Evolutionary conservation across 2,797 vertebrate genomes (phyloP).

Genomic region (Spheniscus humboldti): DNA sequence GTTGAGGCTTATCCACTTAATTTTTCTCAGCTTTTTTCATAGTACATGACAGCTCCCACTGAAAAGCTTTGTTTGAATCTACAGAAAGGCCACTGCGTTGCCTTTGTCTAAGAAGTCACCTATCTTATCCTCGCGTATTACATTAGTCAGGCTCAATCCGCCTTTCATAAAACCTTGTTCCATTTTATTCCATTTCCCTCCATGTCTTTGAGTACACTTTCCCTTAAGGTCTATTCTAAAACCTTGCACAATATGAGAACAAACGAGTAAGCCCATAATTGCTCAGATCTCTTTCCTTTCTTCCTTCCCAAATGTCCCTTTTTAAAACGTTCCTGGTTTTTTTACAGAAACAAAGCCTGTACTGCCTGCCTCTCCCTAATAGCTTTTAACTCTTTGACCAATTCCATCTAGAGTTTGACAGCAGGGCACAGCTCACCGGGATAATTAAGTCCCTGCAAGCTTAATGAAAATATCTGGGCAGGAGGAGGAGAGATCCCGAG

Average conservation of each 20-base stretch:
- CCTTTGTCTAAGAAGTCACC: neutral
- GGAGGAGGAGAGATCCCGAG: neutral
- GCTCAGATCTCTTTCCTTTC: neutral
- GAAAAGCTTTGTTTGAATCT: neutral
- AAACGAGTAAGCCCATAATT: neutral
- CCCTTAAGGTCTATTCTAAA: neutral
- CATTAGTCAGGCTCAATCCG: neutral
- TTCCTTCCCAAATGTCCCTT: neutral
- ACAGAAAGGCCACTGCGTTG: neutral
- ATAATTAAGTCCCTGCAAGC: constrained; percentile 12
- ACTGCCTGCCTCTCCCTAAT: neutral
- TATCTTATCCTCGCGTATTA: neutral
- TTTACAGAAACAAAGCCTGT: neutral
- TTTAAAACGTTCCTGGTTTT: neutral
- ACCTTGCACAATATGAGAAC: neutral
- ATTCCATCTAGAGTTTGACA: neutral
- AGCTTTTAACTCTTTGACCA: constrained; percentile 13
- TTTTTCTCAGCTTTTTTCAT: neutral
- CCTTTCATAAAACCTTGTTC: neutral
- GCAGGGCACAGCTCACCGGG: neutral
- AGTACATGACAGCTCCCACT: neutral
- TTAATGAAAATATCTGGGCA: constrained; percentile 8
- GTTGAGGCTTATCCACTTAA: neutral
- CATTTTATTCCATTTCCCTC: neutral
- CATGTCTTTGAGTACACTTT: neutral